Evolutionary conservation across 2,113 vertebrate genomes (phyloP).

Genomic region (Ameiurus melas): DNA sequence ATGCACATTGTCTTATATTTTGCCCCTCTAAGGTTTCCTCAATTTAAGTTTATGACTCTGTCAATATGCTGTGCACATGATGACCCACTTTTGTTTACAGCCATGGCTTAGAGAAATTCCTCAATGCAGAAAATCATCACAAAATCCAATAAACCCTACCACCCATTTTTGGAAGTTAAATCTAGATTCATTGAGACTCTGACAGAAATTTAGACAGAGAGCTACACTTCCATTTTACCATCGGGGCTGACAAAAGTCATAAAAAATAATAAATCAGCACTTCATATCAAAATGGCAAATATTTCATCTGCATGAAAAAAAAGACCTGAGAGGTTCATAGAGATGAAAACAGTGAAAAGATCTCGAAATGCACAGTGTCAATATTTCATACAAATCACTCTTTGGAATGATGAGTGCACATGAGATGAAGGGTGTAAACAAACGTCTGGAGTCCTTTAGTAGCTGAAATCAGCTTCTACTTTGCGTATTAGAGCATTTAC

Average conservation of each 20-base stretch:
- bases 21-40: not conserved
- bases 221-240: not conserved
- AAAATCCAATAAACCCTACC: slow-evolving; percentile 2
- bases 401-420: slow-evolving; percentile 25
- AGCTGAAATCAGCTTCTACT: slow-evolving; percentile 15
- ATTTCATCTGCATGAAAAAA: not conserved
- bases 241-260: slow-evolving; percentile 11
- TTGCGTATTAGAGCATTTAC: slow-evolving; percentile 44
- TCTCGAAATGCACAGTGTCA: slow-evolving; percentile 9
- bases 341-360: not conserved
- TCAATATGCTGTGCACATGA: not conserved
- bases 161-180: not conserved
- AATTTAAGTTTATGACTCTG: not conserved
- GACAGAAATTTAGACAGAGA: not conserved
- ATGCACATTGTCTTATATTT: not conserved
- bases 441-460: slow-evolving; percentile 27
- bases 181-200: not conserved
- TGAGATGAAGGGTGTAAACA: slow-evolving; percentile 23
- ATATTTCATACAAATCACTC: slow-evolving; percentile 38
- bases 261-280: slow-evolving; percentile 14
- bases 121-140: not conserved
- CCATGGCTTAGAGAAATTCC: not conserved
- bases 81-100: not conserved
- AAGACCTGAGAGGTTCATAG: not conserved
- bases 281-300: slow-evolving; percentile 27